These are phyloP conservation scores for Nyctereutes procyonoides DNA, from an alignment of 2,113 vertebrate genomes.

Conservation along the genomic window DNA sequence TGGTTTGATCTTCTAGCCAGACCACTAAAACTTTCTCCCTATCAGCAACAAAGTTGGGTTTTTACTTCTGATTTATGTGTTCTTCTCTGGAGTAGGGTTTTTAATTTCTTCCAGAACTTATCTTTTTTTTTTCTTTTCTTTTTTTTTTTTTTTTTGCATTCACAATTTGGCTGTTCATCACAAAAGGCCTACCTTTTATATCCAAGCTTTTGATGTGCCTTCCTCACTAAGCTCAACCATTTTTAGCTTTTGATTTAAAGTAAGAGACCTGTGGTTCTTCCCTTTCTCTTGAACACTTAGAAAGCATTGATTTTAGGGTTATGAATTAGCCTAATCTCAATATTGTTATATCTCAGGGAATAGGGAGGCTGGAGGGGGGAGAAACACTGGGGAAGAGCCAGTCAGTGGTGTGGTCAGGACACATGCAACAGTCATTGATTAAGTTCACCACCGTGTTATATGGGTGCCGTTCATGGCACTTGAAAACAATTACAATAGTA, in stretches of 20 bases:
- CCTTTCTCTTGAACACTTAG: background rate
- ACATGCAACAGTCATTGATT: background rate
- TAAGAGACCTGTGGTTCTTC: background rate
- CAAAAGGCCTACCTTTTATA: background rate
- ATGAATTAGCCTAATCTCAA: background rate
- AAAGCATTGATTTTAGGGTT: background rate
- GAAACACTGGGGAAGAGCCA: background rate
- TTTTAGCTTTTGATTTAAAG: background rate
- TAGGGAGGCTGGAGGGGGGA: background rate
- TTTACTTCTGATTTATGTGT: background rate
- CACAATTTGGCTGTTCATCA: background rate
- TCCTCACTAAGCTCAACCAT: background rate
- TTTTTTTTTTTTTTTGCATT: background rate
- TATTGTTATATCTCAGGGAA: background rate
- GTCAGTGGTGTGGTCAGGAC: background rate
- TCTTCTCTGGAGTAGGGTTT: background rate
- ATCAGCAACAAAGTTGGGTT: background rate
- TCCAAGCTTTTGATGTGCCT: background rate
- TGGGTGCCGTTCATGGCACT: background rate
- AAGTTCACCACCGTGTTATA: background rate
- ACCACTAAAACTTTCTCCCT: background rate
- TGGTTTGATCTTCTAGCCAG: background rate
- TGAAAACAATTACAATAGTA: background rate
- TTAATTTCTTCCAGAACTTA: background rate
- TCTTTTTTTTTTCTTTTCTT: no score